Conservation (phyloP, 2,113 vertebrate species). For the Chunga burmeisteri region DNA sequence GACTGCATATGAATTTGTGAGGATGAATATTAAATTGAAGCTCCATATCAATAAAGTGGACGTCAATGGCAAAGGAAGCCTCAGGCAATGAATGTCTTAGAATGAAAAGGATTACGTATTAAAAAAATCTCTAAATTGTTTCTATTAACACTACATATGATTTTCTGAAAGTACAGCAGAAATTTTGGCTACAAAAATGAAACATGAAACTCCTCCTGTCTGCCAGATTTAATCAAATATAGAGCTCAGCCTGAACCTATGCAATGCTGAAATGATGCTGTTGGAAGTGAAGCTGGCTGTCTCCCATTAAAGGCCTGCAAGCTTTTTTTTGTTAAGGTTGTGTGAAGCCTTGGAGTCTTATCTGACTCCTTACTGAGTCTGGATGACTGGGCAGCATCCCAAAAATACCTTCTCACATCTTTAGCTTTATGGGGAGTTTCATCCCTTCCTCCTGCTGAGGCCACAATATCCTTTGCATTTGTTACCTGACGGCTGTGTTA, state of each 20-base stretch:
- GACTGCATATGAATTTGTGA: not conserved
- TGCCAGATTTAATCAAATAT: constrained; percentile 33
- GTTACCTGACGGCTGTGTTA: constrained; percentile 29
- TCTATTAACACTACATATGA: not conserved
- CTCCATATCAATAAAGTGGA: not conserved
- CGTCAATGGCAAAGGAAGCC: not conserved
- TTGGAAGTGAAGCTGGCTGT: constrained; percentile 31
- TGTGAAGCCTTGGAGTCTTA: constrained; percentile 44
- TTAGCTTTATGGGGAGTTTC: constrained; percentile 61
- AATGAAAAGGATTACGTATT: not conserved
- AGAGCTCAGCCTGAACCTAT: not conserved
- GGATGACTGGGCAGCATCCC: constrained; percentile 58
- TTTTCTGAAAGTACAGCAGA: constrained; percentile 9
- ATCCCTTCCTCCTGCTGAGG: constrained; percentile 54
- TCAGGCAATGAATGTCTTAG: not conserved
- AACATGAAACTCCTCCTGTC: not conserved
- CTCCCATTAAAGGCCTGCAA: constrained; percentile 34
- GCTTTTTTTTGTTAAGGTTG: not conserved
- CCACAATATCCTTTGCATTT: constrained; percentile 51
- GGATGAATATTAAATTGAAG: not conserved
- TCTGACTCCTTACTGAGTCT: constrained; percentile 45
- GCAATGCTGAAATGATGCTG: not conserved
- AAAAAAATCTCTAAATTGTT: not conserved
- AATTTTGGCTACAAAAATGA: constrained; percentile 17
- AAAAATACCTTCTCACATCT: constrained; percentile 66